Percentiles rank a stretch among this genome's conserved stretches.
These are phyloP conservation scores for Paramormyrops hopkinsi DNA, from an alignment of 2,797 vertebrate genomes.

Conservation along the genomic window DNA sequence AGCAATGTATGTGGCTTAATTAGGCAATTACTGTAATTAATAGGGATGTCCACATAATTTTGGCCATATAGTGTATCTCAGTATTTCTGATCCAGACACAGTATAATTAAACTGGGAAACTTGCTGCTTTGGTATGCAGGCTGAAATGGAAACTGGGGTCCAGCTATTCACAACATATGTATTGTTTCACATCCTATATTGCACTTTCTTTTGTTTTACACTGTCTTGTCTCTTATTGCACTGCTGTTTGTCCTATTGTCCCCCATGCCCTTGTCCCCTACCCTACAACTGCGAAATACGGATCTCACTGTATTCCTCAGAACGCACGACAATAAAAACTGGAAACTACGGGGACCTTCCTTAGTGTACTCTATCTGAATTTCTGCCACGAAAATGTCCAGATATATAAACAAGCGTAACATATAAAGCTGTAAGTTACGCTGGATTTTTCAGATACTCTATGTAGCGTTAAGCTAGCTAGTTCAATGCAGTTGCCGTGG, in stretches of 20 bases:
- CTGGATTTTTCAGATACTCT: background rate
- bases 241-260: background rate
- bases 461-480: background rate
- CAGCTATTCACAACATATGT: background rate
- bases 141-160: background rate
- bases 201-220: background rate
- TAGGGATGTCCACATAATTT: background rate
- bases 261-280: background rate
- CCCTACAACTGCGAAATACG: background rate
- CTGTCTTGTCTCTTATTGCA: background rate
- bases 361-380: background rate
- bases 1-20: background rate
- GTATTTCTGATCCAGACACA: background rate
- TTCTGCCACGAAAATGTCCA: background rate
- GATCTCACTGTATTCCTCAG: background rate
- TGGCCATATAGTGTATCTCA: background rate
- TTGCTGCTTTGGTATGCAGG: background rate
- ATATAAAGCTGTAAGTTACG: background rate
- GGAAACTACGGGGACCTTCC: background rate
- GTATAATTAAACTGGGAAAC: background rate
- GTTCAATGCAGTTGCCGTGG: background rate
- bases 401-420: background rate
- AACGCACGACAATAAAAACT: background rate
- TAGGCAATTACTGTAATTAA: background rate
- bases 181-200: background rate